Evolutionary conservation across 1,140 invertebrate genomes (phyloP), one percentile per base, ranked within the genome.

Genomic region (Aphelenchoides avenae): DNA sequence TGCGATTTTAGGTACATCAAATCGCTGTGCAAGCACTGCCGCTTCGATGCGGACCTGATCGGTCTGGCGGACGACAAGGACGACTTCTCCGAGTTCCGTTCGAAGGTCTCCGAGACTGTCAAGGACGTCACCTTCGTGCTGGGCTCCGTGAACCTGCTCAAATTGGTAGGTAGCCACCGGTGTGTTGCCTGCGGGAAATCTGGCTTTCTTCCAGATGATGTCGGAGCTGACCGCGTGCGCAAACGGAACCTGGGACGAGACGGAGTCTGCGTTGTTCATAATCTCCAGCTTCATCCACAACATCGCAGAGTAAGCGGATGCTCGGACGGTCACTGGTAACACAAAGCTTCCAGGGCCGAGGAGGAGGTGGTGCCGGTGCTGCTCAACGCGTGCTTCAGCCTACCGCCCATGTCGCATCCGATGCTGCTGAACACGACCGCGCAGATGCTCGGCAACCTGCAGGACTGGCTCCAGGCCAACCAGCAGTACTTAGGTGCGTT

Each of bases 61-160:
- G 88, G 87, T 13, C 79, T 91, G n/a, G 82, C 92, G n/a, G 87
- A 89, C 68, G 87, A 91, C 57, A 85, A 84, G 22, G 88, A 90
- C 77, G 89, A 91, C 79, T 83, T 85, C 76, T 82, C 87, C 74
- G 89, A 93, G 62, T 97, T 97, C 78, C 82, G 93, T 67, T 79
- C 83, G 49, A 86, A 90, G 74, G 91, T 92, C 0, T 87, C 86
- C 5, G 92, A 96, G 73, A 80, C 96, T 40, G 89, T 96, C 42
- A 92, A 92, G 78, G 93, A 98, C 80, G 88, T 96, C 26, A 87
- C 93, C n/a, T 96, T 95, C 77, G 89, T 97, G 54, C 87, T 95
- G 50, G 90, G 91, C 1, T 91, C 90, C 36, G 86, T 87, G 52
- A 85, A 86, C 47, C 89, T 89, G 77, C 93, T 97, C 78, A 83